Base-by-base conservation (phyloP, 1,140 invertebrate species). In the Nasonia longicornis region DNA sequence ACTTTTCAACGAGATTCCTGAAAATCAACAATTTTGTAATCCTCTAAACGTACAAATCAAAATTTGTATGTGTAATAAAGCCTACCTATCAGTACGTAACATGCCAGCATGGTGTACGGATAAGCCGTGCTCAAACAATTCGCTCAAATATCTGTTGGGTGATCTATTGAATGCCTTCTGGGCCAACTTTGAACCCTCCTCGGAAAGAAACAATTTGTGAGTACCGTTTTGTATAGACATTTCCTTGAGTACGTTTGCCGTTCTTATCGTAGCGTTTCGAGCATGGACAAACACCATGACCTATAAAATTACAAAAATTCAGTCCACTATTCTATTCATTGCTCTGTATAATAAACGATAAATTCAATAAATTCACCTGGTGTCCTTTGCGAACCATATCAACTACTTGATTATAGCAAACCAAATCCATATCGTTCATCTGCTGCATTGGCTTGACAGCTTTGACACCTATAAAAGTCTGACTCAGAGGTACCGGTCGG, bases 281-380 rank as follows among this genome's bases (percentile, higher is more conserved):
- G 98, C 97, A 90, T 99, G 98, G 0, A 99, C 99, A 91, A 99
- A 99, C 0, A 99, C 97, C 97, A 99, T 99, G 0, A 99, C 97
- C 93, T 95, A 84, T 52, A 42, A 72, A 79, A 74, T 81, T 77
- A 69, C 75, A 52, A 73, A 69, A 14, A 31, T 12, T 69, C 7
- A 48, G 67, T 58, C 6, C 12, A 16, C 7, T 3, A 58, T 58
- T 4, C 6, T 35, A 6, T 4, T 35, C 4, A 35, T 35, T n/a
- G 20, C 16, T 58, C 75, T 26, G 42, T 70, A 42, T 3, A 38
- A 20, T 67, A 14, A 6, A 29, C 22, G 2, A 12, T 67, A 26
- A 63, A 63, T 42, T 26, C 20, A 74, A 52, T 66, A 48, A 3
- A 74, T 77, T 79, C 86, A 94, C 94, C 92, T 99, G 98, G 89